These are phyloP conservation scores for Troides aeacus DNA, from an alignment of 2,888 invertebrate species.

Conservation along the genomic window DNA sequence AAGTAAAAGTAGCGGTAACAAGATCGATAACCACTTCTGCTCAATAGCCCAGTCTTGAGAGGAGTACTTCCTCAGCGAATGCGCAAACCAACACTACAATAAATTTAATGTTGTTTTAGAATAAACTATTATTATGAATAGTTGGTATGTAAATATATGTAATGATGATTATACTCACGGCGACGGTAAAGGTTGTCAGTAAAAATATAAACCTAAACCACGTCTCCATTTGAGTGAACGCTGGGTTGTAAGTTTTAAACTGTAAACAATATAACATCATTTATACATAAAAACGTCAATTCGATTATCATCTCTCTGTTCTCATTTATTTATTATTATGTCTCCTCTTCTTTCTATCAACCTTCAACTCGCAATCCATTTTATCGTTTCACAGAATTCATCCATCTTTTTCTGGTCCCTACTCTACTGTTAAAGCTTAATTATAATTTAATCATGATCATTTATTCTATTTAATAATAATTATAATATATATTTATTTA, in stretches of 20 bases:
- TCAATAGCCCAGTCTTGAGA: conserved; percentile 98
- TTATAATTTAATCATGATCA: no score
- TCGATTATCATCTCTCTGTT: no score
- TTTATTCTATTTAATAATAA: no score
- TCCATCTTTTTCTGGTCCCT: no score
- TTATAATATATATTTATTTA: no score
- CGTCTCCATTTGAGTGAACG: conserved; percentile 97
- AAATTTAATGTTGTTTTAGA: conserved; percentile 28
- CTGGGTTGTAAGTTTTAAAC: conserved; percentile 98
- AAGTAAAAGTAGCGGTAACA: conserved; percentile 91
- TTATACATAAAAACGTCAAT: background rate
- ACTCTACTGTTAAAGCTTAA: no score
- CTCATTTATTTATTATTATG: no score
- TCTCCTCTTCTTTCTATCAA: no score
- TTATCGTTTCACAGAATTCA: no score
- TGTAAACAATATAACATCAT: conserved; percentile 66
- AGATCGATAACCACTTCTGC: conserved; percentile 96
- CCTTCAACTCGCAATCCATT: no score
- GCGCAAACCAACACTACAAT: conserved; percentile 95
- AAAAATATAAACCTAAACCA: conserved; percentile 98
- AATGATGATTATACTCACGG: conserved; percentile 82
- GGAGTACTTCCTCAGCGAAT: conserved; percentile 91
- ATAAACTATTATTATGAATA: no score
- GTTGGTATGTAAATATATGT: no score
- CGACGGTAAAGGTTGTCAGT: conserved; percentile 90